Evolutionary conservation across 2,888 invertebrate species (phyloP).

Genomic region (Torymus texanus): DNA sequence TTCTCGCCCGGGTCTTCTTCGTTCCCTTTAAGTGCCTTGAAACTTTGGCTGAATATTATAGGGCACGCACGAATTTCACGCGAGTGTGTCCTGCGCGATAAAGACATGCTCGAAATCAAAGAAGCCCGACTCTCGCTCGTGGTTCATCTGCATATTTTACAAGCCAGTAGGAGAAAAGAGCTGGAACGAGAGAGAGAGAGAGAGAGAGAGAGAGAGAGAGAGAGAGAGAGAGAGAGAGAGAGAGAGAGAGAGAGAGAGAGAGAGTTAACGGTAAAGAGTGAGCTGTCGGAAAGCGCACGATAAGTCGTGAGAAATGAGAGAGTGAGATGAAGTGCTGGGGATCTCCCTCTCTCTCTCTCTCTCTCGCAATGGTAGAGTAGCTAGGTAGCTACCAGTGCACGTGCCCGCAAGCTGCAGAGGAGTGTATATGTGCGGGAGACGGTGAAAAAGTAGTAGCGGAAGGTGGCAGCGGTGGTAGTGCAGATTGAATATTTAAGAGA

Average conservation of each 20-base stretch:
- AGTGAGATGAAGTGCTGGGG: constrained; percentile 24
- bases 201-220: constrained; percentile 34
- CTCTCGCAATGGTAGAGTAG: background rate
- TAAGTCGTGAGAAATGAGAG: constrained; percentile 56
- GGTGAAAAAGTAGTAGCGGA: background rate
- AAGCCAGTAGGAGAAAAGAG: background rate
- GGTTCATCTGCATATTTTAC: constrained; percentile 53
- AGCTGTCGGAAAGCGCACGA: constrained; percentile 50
- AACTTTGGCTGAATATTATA: constrained; percentile 31
- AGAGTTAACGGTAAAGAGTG: constrained; percentile 43
- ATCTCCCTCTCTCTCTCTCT: background rate
- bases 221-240: constrained; percentile 30
- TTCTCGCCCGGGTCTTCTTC: no score
- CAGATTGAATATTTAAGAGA: constrained; percentile 70
- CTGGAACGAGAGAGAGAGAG: constrained; percentile 33
- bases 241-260: constrained; percentile 36
- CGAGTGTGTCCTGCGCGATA: constrained; percentile 4
- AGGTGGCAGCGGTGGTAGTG: background rate
- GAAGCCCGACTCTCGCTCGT: background rate
- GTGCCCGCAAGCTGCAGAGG: constrained; percentile 22
- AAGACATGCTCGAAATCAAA: constrained; percentile 33
- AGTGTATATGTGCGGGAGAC: background rate
- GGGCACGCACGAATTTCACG: constrained; percentile 1
- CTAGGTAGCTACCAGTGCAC: constrained; percentile 8
- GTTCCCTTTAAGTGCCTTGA: background rate